Evolutionary conservation across 2,888 invertebrate genomes (phyloP).

Genomic region (Clepsis dumicolana): DNA sequence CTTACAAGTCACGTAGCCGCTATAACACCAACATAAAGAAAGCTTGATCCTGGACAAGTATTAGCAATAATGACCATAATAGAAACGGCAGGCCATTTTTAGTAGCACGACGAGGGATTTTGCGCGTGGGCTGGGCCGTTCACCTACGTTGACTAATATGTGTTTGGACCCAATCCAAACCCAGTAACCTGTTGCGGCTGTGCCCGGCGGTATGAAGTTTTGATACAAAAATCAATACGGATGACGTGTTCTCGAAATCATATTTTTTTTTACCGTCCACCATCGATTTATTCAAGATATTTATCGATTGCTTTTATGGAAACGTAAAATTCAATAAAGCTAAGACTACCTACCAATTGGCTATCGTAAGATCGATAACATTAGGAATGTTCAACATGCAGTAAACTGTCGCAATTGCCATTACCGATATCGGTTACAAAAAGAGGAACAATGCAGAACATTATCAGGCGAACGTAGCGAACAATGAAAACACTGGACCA

Average conservation of each 20-base stretch:
- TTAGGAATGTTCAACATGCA: slow-evolving; percentile 29
- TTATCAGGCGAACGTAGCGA: slow-evolving; percentile 48
- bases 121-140: slow-evolving; percentile 77
- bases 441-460: slow-evolving; percentile 47
- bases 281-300: neutral
- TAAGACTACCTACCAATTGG: neutral
- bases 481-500: slow-evolving; percentile 58
- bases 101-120: slow-evolving; percentile 53
- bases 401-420: slow-evolving; percentile 38
- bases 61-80: slow-evolving; percentile 62
- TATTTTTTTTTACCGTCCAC: neutral
- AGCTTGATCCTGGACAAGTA: slow-evolving; percentile 58
- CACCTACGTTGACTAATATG: slow-evolving; percentile 72
- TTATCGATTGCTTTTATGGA: neutral
- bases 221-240: slow-evolving; percentile 18
- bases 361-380: slow-evolving; percentile 16
- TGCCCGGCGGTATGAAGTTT: slow-evolving; percentile 41
- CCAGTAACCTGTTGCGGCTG: slow-evolving; percentile 57
- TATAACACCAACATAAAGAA: slow-evolving; percentile 43
- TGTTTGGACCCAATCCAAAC: slow-evolving; percentile 75
- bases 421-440: slow-evolving; percentile 38
- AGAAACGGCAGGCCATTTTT: slow-evolving; percentile 55
- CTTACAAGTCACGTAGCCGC: slow-evolving; percentile 52
- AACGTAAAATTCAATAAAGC: neutral
- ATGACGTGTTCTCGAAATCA: slow-evolving; percentile 26